Evolutionary conservation across 2,797 vertebrate species (phyloP), one percentile per base, ranked within the genome.

Genomic region (Pipistrellus pygmaeus): DNA sequence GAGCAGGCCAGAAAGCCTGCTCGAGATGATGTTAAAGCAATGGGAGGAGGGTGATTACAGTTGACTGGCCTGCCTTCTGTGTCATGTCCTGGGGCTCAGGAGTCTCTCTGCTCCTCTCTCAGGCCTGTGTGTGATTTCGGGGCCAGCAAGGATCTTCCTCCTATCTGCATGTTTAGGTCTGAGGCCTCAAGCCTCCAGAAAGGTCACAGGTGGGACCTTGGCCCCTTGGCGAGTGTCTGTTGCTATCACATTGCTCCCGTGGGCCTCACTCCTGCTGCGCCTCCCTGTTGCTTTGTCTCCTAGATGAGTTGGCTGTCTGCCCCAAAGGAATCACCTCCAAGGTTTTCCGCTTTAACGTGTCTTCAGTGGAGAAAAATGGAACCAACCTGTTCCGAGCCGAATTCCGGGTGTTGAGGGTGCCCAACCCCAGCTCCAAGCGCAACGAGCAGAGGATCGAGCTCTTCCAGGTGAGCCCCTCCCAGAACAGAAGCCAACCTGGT

Each of bases 311-410:
- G 97, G 97, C 97, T 10, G 98, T 98, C 97, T 99, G 99, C 97
- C 99, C 98, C 38, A 99, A 99, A 98, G 98, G 99, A 69, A 98
- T 99, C 97, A 99, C 99, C 85, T 99, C 99, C 86, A 99, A 99
- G 4, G 98, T 99, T 95, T 99, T 99, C 98, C 99, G 98, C 90
- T 99, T 99, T 98, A 99, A 99, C 0, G 98, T 99, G 88, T 99
- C 99, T 1, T 98, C 99, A 7, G 99, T 99, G 98, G 99, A 99
- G 97, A 99, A 99, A 97, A 99, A 99, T 96, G 98, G 98, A 80
- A 99, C 98, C 98, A 99, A 99, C 98, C 98, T 99, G 48, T 99
- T 99, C 98, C 98, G 99, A 94, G 99, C 99, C 0, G 99, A 99
- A 98, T 99, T 99, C 96, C 98, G 99, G 23, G 99, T 99, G 88